phyloP scores from a whole-genome alignment of 2,888 invertebrate genomes.

The Ypsolopha sequella region DNA sequence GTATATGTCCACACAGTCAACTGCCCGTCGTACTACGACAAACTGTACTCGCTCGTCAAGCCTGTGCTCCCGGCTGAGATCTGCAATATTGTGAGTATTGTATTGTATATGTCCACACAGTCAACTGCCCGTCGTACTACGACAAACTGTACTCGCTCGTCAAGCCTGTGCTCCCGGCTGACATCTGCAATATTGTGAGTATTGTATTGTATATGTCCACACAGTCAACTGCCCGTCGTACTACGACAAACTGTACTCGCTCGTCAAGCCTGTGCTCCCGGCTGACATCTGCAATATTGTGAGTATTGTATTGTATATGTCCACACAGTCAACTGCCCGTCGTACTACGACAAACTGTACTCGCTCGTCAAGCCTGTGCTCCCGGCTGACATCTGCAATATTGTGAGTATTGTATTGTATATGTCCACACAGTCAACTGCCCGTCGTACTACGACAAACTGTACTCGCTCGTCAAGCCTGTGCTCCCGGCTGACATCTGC shows the following conservation, averaged over 20 bases:
- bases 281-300: slow-evolving; percentile 40
- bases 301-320: too few species aligned
- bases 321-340: slow-evolving; percentile 44
- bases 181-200: slow-evolving; percentile 42
- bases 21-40: slow-evolving; percentile 47
- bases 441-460: slow-evolving; percentile 48
- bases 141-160: slow-evolving; percentile 46
- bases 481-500: slow-evolving; percentile 36
- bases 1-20: slow-evolving; percentile 43
- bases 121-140: slow-evolving; percentile 47
- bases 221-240: slow-evolving; percentile 45
- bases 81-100: slow-evolving; percentile 41
- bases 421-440: slow-evolving; percentile 42
- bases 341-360: slow-evolving; percentile 45
- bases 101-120: slow-evolving; percentile 34
- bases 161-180: slow-evolving; percentile 39
- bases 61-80: slow-evolving; percentile 39
- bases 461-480: slow-evolving; percentile 41
- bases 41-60: slow-evolving; percentile 42
- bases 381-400: slow-evolving; percentile 35
- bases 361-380: slow-evolving; percentile 41
- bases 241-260: slow-evolving; percentile 42
- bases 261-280: slow-evolving; percentile 44
- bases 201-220: too few species aligned
- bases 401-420: too few species aligned